Base-by-base conservation (phyloP, 2,797 vertebrate genomes). In the Amblyopsis hoosieri region DNA sequence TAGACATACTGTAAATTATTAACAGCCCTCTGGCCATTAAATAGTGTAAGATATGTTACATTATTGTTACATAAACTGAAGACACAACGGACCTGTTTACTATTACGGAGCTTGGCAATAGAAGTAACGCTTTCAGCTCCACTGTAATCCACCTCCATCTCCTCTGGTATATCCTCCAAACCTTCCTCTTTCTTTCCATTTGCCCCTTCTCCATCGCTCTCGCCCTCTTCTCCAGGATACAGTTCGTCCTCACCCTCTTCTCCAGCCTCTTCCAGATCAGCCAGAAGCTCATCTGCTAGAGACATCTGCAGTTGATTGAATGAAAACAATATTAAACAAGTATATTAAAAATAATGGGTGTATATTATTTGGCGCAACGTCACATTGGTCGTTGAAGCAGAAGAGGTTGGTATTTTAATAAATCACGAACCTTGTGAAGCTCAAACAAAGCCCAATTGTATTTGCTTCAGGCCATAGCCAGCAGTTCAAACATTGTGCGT, bases 41-140 rank as follows among this genome's bases (percentile, higher is more conserved):
- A 63, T 23, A 10, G 57, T 15, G 19, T 5, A 5, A 37, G 19
- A 59, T 0, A 11, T 6, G 8, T 51, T 11, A 2, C 2, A 50
- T 11, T 6, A 4, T 29, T 29, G 23, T 29, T 65, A 17, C 2
- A 50, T 11, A 8, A 4, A 0, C 12, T 0, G 2, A 10, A 29
- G 23, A 33, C 12, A 51, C 1, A 33, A 76, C 90, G 85, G 55
- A 96, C 96, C 84, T 93, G 93, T 85, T 94, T 96, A 86, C 96
- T 95, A 68, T 96, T 94, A 73, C 95, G 93, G 0, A 97, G 92
- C 77, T 97, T 97, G 10, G 96, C 96, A 1, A 97, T 97, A 57
- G 94, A 94, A 0, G 93, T 80, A 23, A 97, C 94, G 0, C 94
- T 95, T 62, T 97, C 96, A 0, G 93, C 90, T 1, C 93, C 93